Conservation (phyloP, 2,888 invertebrate genomes). For the Noctua comes region DNA sequence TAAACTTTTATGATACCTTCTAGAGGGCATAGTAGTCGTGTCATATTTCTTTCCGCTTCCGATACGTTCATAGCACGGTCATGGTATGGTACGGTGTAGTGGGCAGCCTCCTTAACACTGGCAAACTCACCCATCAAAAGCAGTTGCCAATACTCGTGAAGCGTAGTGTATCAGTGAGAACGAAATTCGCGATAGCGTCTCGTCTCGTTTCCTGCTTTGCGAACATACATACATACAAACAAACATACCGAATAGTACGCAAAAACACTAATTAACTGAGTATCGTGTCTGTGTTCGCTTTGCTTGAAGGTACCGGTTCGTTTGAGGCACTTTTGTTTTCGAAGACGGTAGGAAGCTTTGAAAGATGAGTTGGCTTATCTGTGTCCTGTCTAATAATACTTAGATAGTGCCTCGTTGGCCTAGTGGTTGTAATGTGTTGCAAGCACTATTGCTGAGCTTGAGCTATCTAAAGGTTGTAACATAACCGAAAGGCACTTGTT, state of each 20-base stretch:
- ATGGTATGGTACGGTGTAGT: too few species aligned
- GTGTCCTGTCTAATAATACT: too few species aligned
- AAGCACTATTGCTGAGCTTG: background rate
- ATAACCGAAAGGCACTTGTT: too few species aligned
- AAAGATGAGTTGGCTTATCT: background rate
- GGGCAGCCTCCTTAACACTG: background rate
- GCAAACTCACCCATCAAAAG: background rate
- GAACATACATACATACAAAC: slow-evolving; percentile 61
- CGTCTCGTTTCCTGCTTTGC: slow-evolving; percentile 79
- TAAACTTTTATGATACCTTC: too few species aligned
- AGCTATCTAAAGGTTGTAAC: too few species aligned
- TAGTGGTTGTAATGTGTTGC: background rate
- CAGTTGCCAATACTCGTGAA: slow-evolving; percentile 59
- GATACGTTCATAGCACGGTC: too few species aligned
- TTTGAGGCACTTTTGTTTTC: slow-evolving; percentile 40
- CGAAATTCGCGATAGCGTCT: slow-evolving; percentile 80
- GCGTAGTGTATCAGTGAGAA: slow-evolving; percentile 68
- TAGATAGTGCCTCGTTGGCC: background rate
- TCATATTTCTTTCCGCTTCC: too few species aligned
- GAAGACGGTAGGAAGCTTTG: background rate
- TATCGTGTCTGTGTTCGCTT: slow-evolving; percentile 54
- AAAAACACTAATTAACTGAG: slow-evolving; percentile 79
- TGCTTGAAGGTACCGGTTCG: slow-evolving; percentile 34
- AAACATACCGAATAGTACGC: slow-evolving; percentile 62
- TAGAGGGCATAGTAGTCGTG: too few species aligned